These are phyloP conservation scores for Melinaea marsaeus DNA, from an alignment of 2,888 invertebrate species.

Conservation along the genomic window DNA sequence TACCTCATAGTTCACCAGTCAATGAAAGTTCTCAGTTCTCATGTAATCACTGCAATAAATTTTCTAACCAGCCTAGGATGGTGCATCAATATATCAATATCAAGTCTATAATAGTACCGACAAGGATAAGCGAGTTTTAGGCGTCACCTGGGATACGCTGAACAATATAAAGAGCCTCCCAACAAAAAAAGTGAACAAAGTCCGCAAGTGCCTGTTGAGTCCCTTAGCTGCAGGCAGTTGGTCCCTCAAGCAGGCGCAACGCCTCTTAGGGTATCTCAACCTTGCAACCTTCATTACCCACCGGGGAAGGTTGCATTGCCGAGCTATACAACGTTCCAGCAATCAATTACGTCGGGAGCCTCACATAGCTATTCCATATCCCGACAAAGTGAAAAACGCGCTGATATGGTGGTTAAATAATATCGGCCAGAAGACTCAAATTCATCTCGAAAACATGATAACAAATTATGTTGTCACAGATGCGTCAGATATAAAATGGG, in stretches of 20 bases:
- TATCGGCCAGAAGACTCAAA: not conserved
- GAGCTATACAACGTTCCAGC: too few relatives aligned
- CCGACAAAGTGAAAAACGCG: not conserved
- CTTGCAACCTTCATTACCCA: too few relatives aligned
- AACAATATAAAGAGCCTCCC: conserved; percentile 13
- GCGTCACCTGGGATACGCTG: conserved; percentile 24
- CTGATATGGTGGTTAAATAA: not conserved
- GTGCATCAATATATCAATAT: conserved; percentile 15
- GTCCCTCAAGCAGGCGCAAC: too few relatives aligned
- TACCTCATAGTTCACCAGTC: conserved; percentile 16
- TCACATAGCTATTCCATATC: not conserved
- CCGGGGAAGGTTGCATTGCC: too few relatives aligned
- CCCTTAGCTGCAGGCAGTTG: too few relatives aligned
- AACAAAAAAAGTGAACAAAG: too few relatives aligned
- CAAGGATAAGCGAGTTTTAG: conserved; percentile 17
- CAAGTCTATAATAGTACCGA: conserved; percentile 14
- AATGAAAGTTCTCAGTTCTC: not conserved
- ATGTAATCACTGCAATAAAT: conserved; percentile 4
- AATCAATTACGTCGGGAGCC: too few relatives aligned
- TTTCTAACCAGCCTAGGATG: conserved; percentile 18
- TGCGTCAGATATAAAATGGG: not conserved
- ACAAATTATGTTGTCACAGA: too few relatives aligned
- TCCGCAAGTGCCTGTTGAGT: too few relatives aligned
- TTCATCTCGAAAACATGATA: not conserved
- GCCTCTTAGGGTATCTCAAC: too few relatives aligned